These are phyloP conservation scores for Agonopterix subpropinquella DNA, from an alignment of 2,888 invertebrate genomes.

Conservation along the genomic window DNA sequence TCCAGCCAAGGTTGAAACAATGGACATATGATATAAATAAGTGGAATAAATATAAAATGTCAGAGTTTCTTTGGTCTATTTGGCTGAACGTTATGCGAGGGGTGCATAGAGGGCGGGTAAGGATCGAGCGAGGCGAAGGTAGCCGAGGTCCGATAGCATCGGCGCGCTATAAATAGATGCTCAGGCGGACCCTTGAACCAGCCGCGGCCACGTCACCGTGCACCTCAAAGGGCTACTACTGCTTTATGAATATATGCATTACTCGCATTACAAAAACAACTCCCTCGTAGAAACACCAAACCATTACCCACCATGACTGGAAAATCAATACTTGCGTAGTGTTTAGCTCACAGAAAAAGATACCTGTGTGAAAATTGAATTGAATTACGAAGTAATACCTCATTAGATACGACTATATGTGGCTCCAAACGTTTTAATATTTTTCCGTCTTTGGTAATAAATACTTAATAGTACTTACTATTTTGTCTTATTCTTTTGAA, in stretches of 20 bases:
- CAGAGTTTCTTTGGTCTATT: conserved; percentile 63
- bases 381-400: too few species aligned
- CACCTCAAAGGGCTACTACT: conserved; percentile 43
- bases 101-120: conserved; percentile 64
- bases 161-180: conserved; percentile 66
- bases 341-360: too few species aligned
- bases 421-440: too few species aligned
- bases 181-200: conserved; percentile 69
- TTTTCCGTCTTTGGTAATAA: too few species aligned
- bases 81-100: conserved; percentile 59
- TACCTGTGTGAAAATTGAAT: too few species aligned
- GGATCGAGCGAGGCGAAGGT: conserved; percentile 53
- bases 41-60: conserved; percentile 62
- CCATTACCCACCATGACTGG: conserved; percentile 1
- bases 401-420: too few species aligned
- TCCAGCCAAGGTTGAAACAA: conserved; percentile 58
- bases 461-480: too few species aligned
- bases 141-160: conserved; percentile 59
- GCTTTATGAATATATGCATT: neutral
- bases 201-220: conserved; percentile 50
- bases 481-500: too few species aligned
- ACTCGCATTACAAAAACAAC: neutral
- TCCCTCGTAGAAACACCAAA: neutral
- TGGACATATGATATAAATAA: conserved; percentile 68
- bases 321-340: too few species aligned